These are phyloP conservation scores for Lampris incognitus DNA, from an alignment of 2,113 vertebrate species.

Conservation along the genomic window DNA sequence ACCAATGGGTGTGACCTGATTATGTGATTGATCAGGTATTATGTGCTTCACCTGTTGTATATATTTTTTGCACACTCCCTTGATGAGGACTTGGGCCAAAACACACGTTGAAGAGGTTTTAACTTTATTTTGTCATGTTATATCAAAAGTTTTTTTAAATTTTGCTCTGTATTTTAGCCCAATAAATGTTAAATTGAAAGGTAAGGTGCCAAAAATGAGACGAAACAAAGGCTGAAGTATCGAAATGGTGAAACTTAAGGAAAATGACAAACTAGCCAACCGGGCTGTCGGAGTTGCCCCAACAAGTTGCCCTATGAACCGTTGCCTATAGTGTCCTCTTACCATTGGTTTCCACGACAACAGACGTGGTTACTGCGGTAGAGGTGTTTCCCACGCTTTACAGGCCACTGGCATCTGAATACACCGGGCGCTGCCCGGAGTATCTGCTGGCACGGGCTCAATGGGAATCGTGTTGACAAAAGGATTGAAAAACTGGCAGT, in stretches of 20 bases:
- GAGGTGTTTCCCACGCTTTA: conserved; percentile 59
- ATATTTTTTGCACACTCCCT: no score
- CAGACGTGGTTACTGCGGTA: conserved; percentile 58
- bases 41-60: no score
- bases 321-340: conserved; percentile 33
- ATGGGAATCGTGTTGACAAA: conserved; percentile 58
- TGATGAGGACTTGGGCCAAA: no score
- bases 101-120: no score
- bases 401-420: conserved; percentile 56
- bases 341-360: conserved; percentile 65
- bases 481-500: conserved; percentile 50
- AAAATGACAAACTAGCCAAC: no score
- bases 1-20: no score
- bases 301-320: conserved; percentile 45
- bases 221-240: conserved; percentile 2
- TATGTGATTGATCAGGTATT: no score
- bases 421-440: not conserved
- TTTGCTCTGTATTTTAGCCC: no score
- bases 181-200: no score
- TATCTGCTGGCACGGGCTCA: conserved; percentile 61
- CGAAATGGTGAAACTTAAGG: not conserved
- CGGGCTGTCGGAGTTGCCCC: conserved; percentile 13
- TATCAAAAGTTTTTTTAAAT: no score
- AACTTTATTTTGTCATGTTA: no score
- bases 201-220: not conserved